Conservation (phyloP, 2,797 vertebrate genomes). For the Sternarchorhynchus goeldii region DNA sequence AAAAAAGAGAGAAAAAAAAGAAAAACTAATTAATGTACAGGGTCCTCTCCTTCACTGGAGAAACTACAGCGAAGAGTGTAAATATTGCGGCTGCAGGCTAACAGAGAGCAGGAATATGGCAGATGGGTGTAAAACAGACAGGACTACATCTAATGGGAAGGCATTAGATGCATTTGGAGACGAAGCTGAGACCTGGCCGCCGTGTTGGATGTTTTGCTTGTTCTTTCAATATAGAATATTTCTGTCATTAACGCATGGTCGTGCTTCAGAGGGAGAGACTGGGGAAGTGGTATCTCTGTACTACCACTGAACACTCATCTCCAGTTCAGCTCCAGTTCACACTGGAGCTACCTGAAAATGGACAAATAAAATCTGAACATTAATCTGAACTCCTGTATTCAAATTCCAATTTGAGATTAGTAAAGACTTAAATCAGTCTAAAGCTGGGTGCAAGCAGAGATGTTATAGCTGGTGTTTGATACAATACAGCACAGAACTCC, state of each 20-base stretch:
- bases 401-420: background rate
- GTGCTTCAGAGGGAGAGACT: background rate
- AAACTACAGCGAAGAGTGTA: slow-evolving; percentile 54
- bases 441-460: no score
- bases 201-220: background rate
- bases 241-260: background rate
- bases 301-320: background rate
- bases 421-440: no score
- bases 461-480: no score
- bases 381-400: background rate
- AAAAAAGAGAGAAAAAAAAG: slow-evolving; percentile 40
- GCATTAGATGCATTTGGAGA: background rate
- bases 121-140: no score
- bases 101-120: background rate
- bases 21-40: slow-evolving; percentile 56
- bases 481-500: no score
- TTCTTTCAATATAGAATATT: background rate
- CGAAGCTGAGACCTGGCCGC: background rate
- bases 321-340: background rate
- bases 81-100: slow-evolving; percentile 55
- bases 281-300: no score
- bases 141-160: background rate
- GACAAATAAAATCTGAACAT: background rate
- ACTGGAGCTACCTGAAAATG: background rate
- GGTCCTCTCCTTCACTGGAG: slow-evolving; percentile 59